phyloP scores from a whole-genome alignment of 2,888 invertebrate genomes.

The Altica lythri region DNA sequence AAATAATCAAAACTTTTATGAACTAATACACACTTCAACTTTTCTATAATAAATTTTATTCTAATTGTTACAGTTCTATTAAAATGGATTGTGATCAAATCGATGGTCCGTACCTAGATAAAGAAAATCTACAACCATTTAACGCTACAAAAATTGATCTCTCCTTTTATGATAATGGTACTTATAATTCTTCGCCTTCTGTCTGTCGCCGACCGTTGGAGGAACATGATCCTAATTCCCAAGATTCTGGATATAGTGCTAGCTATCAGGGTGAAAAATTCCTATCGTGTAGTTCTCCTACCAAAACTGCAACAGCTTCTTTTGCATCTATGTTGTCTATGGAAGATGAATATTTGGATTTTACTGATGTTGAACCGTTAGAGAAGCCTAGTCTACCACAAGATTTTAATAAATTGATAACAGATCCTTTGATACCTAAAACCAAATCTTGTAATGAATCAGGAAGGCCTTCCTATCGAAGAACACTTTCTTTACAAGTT shows the following conservation, averaged over 20 bases:
- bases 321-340: conserved; percentile 64
- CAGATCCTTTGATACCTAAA: conserved; percentile 56
- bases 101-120: conserved; percentile 42
- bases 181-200: conserved; percentile 44
- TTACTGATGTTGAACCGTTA: conserved; percentile 64
- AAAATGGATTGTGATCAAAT: conserved; percentile 31
- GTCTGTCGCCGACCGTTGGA: conserved; percentile 56
- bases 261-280: conserved; percentile 51
- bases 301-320: conserved; percentile 47
- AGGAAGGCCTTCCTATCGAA: conserved; percentile 59
- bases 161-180: conserved; percentile 51
- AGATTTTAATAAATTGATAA: conserved; percentile 64
- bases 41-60: too few species aligned
- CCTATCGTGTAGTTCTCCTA: conserved; percentile 46
- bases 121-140: conserved; percentile 48
- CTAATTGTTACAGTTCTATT: conserved; percentile 25
- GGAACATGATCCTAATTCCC: conserved; percentile 63
- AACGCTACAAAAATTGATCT: conserved; percentile 49
- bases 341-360: conserved; percentile 69
- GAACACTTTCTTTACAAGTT: conserved; percentile 60
- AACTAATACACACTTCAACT: too few species aligned
- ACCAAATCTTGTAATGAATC: conserved; percentile 43
- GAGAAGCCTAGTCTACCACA: conserved; percentile 59
- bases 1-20: too few species aligned
- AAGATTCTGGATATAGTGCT: conserved; percentile 64